A percentile compares a stretch with the other conserved stretches of the same genome.
Conservation (phyloP, 2,888 invertebrate genomes). For the Trichogramma evanescens region DNA sequence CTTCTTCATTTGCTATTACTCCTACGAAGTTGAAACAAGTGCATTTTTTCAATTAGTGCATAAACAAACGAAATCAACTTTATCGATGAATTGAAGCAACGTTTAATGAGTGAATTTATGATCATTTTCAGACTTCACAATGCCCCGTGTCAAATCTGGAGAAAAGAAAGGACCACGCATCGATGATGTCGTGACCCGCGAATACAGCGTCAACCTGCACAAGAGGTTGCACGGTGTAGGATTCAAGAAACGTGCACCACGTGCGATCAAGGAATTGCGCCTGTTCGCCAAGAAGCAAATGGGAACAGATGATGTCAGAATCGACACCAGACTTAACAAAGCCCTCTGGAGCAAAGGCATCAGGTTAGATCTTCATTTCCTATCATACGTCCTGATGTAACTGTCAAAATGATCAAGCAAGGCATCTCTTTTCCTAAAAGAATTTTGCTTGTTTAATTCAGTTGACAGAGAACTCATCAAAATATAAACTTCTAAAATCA, state of each 20-base stretch:
- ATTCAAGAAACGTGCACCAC: slow-evolving; percentile 94
- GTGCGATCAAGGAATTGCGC: slow-evolving; percentile 94
- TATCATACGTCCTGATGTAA: too few relatives aligned
- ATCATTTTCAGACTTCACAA: slow-evolving; percentile 40
- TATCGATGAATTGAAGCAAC: too few relatives aligned
- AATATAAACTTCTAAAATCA: too few relatives aligned
- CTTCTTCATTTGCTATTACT: too few relatives aligned
- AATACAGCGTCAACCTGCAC: slow-evolving; percentile 97
- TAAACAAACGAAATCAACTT: too few relatives aligned
- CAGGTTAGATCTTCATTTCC: slow-evolving; percentile 56
- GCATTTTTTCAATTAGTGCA: too few relatives aligned
- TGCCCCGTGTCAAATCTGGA: slow-evolving; percentile 67
- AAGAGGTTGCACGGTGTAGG: slow-evolving; percentile 96
- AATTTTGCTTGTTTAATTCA: too few relatives aligned
- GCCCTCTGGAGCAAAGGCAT: slow-evolving; percentile 98
- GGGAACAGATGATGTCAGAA: slow-evolving; percentile 97
- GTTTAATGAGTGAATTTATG: too few relatives aligned
- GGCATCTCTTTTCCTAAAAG: too few relatives aligned
- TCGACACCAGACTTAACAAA: slow-evolving; percentile 97
- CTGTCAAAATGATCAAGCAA: too few relatives aligned
- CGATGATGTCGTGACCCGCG: slow-evolving; percentile 97
- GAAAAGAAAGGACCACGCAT: slow-evolving; percentile 94
- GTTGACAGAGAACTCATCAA: too few relatives aligned
- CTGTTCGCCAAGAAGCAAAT: slow-evolving; percentile 97
- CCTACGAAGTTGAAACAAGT: too few relatives aligned